Conservation (phyloP, 2,888 invertebrate species). For the Reticulitermes lucifugus region DNA sequence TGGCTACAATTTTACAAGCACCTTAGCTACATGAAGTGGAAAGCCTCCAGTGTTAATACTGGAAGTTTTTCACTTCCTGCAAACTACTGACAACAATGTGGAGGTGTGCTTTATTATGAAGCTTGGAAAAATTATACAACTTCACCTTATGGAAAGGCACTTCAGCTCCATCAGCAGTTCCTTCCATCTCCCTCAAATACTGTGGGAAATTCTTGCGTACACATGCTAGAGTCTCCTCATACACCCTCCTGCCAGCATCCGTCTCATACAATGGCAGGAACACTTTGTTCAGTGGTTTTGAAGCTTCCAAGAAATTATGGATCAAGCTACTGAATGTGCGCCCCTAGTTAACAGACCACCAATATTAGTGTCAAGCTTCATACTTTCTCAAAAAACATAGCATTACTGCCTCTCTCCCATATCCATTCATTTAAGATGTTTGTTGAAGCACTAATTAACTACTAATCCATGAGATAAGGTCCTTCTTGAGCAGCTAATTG, state of each 20-base stretch:
- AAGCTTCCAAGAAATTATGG: conserved; percentile 72
- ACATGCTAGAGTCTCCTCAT: conserved; percentile 78
- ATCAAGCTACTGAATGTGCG: conserved; percentile 81
- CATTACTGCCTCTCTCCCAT: too few species aligned
- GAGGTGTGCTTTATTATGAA: too few species aligned
- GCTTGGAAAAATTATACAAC: background rate
- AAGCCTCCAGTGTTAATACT: too few species aligned
- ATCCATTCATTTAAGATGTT: too few species aligned
- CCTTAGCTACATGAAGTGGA: too few species aligned
- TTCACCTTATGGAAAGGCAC: conserved; percentile 85
- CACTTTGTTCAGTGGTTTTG: conserved; percentile 72
- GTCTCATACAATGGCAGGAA: conserved; percentile 81
- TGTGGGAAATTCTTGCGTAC: conserved; percentile 81
- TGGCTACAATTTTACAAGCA: too few species aligned
- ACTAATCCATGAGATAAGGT: too few species aligned
- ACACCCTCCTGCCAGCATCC: conserved; percentile 75
- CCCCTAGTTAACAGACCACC: conserved; percentile 69
- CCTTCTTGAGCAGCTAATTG: too few species aligned
- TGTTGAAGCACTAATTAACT: too few species aligned
- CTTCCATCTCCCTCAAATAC: conserved; percentile 85
- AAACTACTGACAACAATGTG: too few species aligned
- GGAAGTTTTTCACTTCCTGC: too few species aligned
- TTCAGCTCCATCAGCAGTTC: conserved; percentile 86
- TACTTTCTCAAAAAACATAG: background rate
- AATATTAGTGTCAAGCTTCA: background rate